phyloP scores from a whole-genome alignment of 2,888 invertebrate genomes.

The Drosophila testacea region DNA sequence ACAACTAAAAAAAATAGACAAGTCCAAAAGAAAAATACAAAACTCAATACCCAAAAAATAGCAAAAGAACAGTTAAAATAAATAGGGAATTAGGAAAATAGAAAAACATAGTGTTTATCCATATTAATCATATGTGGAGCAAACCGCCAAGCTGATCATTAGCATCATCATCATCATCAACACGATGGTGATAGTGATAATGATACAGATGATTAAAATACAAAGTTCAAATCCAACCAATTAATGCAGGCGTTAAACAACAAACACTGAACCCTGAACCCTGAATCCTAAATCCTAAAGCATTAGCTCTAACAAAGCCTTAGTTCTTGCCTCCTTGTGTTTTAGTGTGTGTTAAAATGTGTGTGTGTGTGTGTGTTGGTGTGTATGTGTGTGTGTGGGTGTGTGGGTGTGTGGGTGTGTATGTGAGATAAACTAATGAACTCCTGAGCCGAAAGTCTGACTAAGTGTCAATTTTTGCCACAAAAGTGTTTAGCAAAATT shows the following conservation, averaged over 20 bases:
- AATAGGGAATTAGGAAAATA: slow-evolving; percentile 6
- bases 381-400: background rate
- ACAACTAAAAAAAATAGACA: slow-evolving; percentile 21
- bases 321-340: background rate
- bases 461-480: slow-evolving; percentile 16
- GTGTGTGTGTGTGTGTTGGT: background rate
- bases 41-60: background rate
- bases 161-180: slow-evolving; percentile 1
- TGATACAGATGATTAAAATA: background rate
- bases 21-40: background rate
- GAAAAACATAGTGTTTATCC: slow-evolving; percentile 20
- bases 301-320: background rate
- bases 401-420: slow-evolving; percentile 7
- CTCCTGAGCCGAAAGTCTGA: slow-evolving; percentile 17
- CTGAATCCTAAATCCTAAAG: background rate
- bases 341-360: background rate
- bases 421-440: slow-evolving; percentile 47
- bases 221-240: slow-evolving; percentile 14
- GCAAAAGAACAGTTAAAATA: slow-evolving; percentile 15
- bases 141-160: slow-evolving; percentile 40
- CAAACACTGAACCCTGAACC: slow-evolving; percentile 29
- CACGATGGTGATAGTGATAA: slow-evolving; percentile 11
- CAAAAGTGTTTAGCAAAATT: slow-evolving; percentile 63
- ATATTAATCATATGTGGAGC: slow-evolving; percentile 16
- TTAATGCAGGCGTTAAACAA: slow-evolving; percentile 27